Percentiles rank a stretch among this genome's conserved stretches.
Conservation (phyloP, 2,113 vertebrate genomes). For the Cisticola juncidis region DNA sequence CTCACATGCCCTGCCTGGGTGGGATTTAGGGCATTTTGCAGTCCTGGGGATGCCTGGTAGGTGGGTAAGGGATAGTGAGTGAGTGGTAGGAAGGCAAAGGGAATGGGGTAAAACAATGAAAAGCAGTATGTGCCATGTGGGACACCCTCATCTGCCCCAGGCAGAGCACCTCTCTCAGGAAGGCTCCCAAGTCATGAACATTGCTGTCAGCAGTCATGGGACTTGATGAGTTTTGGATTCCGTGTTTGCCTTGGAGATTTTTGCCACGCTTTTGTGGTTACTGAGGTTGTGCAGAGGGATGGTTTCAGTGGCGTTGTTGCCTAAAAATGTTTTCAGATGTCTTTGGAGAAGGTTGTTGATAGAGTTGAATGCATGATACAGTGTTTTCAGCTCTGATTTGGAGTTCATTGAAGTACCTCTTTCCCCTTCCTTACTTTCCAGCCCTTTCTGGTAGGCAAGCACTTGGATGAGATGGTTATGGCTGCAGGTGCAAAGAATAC, state of each 20-base stretch:
- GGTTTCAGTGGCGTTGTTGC: neutral
- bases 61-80: neutral
- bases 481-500: neutral
- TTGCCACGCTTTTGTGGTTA: neutral
- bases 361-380: neutral
- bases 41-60: neutral
- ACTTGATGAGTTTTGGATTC: neutral
- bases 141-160: neutral
- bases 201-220: neutral
- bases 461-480: neutral
- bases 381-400: neutral
- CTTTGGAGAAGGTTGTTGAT: neutral
- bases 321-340: neutral
- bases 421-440: neutral
- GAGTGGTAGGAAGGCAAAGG: neutral
- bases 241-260: neutral
- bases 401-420: neutral
- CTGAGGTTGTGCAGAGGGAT: neutral
- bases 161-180: neutral
- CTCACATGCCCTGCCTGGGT: rapidly evolving
- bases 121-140: rapidly evolving
- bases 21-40: neutral
- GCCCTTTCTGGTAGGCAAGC: neutral
- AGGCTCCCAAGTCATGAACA: neutral
- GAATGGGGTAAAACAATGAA: rapidly evolving